These are phyloP conservation scores for Lepidochrysops patricia DNA, from an alignment of 2,888 invertebrate species.

Conservation along the genomic window DNA sequence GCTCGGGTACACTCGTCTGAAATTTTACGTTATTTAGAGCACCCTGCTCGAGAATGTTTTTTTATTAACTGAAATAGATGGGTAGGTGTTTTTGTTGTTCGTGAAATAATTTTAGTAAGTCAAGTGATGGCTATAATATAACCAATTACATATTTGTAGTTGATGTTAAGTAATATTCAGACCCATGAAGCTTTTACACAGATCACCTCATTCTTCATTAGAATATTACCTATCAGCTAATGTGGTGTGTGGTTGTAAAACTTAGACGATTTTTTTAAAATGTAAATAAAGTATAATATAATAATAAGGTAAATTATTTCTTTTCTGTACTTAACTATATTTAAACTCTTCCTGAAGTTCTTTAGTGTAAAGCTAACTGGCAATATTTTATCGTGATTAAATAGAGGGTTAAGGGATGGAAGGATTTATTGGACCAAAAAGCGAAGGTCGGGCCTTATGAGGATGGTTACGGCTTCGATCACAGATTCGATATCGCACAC, in stretches of 20 bases:
- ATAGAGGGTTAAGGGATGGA: background rate
- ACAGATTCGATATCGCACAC: background rate
- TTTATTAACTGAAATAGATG: too few relatives aligned
- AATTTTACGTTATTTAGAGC: slow-evolving; percentile 18
- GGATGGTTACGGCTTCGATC: background rate
- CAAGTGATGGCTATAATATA: background rate
- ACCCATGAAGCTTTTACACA: background rate
- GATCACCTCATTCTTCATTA: background rate
- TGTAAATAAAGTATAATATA: too few relatives aligned
- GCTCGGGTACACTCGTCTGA: slow-evolving; percentile 59
- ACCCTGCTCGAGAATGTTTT: too few relatives aligned
- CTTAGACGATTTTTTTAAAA: too few relatives aligned
- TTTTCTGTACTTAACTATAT: background rate
- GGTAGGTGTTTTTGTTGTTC: background rate
- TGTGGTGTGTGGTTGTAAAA: too few relatives aligned
- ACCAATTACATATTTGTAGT: too few relatives aligned
- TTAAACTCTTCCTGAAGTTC: background rate
- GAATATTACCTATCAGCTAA: background rate
- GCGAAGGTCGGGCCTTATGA: background rate
- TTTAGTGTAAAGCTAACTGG: background rate
- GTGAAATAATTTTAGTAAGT: background rate
- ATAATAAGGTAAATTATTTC: too few relatives aligned
- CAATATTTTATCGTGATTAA: background rate
- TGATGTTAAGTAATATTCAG: too few relatives aligned
- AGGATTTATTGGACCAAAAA: background rate